Base-by-base conservation (phyloP, 92 coral and sea anemone genomes). In the Blastomussa wellsi region DNA sequence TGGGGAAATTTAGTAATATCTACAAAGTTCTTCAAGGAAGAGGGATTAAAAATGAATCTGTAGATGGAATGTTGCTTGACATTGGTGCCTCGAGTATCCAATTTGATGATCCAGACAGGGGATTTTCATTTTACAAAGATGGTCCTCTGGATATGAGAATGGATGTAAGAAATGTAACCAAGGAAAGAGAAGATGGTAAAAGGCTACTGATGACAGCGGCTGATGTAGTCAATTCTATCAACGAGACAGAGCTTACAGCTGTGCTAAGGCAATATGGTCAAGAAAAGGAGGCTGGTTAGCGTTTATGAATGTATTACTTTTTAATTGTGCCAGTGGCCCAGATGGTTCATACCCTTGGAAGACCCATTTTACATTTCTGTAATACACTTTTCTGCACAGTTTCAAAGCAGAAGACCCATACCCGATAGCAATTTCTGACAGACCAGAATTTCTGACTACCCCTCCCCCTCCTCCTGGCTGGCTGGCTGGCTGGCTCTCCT, bases 61-160 rank as follows among this genome's bases (percentile, higher is more conserved):
- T 94, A 0, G 85, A 94, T 88, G 98, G 98, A 32, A 70, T 94
- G 59, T 70, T 94, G 28, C 90, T 94, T 74, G 98, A 94, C 76
- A 86, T 94, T 62, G 98, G 98, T 70, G 94, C 95, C 28, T 94
- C 98, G 4, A 90, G 94, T 15, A 90, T 94, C 78, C 98, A 94
- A 51, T 89, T 94, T 71, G 95, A 92, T 79, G 95, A 94, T 51
- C 98, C 98, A 17, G 82, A 81, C 36, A 88, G 98, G 75, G 98
- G 98, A 28, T 94, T 94, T 81, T 94, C 98, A 32, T 87, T 94
- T 52, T 86, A 92, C 28, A 90, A 92, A 66, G 95, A 94, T 86
- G 98, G 98, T 7, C 98, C 98, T 1, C 79, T 94, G 19, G 98
- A 94, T 44, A 94, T 94, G 98, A 86, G 98, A 81, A 94, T 94